Percentiles rank a stretch among this genome's conserved stretches.
Conservation (phyloP, 2,113 vertebrate species). For the Chloroceryle aenea region DNA sequence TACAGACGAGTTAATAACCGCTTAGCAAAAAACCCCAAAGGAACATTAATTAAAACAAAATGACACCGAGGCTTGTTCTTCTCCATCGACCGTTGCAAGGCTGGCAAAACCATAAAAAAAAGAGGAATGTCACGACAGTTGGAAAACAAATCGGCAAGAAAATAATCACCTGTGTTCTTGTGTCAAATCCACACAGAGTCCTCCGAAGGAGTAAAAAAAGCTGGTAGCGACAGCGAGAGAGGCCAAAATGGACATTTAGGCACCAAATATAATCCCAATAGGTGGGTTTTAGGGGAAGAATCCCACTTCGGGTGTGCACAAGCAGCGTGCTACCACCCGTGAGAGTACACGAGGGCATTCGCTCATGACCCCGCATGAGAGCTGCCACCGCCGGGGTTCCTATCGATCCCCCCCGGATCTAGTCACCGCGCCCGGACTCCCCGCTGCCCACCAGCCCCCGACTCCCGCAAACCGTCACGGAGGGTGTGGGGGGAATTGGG, state of each 20-base stretch:
- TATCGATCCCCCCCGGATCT: neutral
- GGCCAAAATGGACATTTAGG: accelerated
- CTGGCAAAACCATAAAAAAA: neutral
- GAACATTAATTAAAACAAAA: neutral
- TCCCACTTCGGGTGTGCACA: accelerated
- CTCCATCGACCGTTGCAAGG: neutral
- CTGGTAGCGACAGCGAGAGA: neutral
- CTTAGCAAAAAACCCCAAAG: neutral
- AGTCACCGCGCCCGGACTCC: neutral
- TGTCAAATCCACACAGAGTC: neutral
- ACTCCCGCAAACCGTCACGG: neutral
- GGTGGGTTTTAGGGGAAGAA: accelerated
- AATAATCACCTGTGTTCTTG: neutral
- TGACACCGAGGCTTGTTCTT: neutral
- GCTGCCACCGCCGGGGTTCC: neutral
- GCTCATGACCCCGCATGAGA: neutral
- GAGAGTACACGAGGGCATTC: too few species aligned
- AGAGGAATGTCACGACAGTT: neutral
- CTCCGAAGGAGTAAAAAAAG: neutral
- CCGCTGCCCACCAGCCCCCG: neutral
- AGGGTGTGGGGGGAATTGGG: too few species aligned
- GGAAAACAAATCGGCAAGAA: neutral
- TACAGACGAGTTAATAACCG: slow-evolving; percentile 19
- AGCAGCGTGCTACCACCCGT: neutral
- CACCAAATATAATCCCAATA: accelerated